Conservation (phyloP, 2,113 vertebrate genomes). For the Gobiocypris rarus region DNA sequence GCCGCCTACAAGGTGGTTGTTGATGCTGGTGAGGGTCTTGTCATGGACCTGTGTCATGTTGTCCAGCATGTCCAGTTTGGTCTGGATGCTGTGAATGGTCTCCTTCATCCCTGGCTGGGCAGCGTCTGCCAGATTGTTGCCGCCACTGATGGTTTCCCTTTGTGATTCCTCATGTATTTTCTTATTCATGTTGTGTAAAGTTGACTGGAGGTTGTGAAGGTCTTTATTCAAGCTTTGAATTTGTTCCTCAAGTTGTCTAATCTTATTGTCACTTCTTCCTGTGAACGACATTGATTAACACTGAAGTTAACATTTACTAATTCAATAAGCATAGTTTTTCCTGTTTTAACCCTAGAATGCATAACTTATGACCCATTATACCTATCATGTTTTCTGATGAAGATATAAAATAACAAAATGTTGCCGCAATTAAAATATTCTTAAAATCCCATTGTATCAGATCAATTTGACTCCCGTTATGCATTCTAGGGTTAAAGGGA, state of each 20-base stretch:
- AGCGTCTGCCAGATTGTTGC: slow-evolving; percentile 79
- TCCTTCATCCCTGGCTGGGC: slow-evolving; percentile 86
- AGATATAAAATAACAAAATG: background rate
- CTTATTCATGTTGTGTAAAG: slow-evolving; percentile 76
- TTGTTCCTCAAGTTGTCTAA: slow-evolving; percentile 84
- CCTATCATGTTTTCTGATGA: background rate
- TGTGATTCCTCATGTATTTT: slow-evolving; percentile 71
- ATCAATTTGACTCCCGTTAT: background rate
- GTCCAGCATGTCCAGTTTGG: slow-evolving; percentile 86
- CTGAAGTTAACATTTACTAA: slow-evolving; percentile 1
- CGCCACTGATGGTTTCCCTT: slow-evolving; percentile 68
- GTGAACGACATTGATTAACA: background rate
- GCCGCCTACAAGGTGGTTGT: slow-evolving; percentile 76
- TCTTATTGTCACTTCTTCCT: slow-evolving; percentile 81
- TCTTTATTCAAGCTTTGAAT: slow-evolving; percentile 84
- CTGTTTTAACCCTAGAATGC: too few relatives aligned
- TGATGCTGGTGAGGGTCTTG: slow-evolving; percentile 78
- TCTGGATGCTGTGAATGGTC: slow-evolving; percentile 85
- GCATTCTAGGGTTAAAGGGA: background rate
- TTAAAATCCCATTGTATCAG: background rate
- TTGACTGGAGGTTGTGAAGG: slow-evolving; percentile 81
- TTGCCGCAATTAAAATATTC: background rate
- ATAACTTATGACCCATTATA: too few relatives aligned
- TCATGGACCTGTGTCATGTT: slow-evolving; percentile 85
- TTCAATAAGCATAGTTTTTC: background rate